A percentile compares a stretch with the other conserved stretches of the same genome.
Evolutionary conservation across 2,797 vertebrate genomes (phyloP).

Genomic region (Mus spretus): DNA sequence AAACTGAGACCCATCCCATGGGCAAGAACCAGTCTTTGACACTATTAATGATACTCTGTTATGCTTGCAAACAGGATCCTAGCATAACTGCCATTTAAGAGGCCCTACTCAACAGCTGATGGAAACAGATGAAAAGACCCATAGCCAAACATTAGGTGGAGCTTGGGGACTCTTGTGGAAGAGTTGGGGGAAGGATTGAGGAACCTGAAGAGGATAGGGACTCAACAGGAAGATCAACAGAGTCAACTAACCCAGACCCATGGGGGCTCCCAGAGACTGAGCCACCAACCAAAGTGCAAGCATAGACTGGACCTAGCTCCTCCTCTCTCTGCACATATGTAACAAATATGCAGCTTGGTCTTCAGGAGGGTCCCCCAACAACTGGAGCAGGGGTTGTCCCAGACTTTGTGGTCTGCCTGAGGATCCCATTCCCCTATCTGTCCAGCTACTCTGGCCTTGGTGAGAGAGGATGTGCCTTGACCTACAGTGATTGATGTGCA

Average conservation of each 20-base stretch:
- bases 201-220: background rate
- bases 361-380: background rate
- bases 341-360: background rate
- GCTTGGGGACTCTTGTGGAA: background rate
- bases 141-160: background rate
- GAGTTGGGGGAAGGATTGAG: background rate
- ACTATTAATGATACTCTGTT: background rate
- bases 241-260: background rate
- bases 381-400: background rate
- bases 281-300: background rate
- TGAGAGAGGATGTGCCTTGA: background rate
- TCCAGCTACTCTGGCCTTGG: background rate
- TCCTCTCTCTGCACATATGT: background rate
- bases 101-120: background rate
- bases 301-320: background rate
- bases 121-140: background rate
- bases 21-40: background rate
- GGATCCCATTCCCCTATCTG: background rate
- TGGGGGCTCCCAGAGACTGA: background rate
- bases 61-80: background rate
- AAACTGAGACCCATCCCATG: background rate
- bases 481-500: background rate
- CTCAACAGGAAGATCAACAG: background rate
- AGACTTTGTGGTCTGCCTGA: background rate
- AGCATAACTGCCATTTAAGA: background rate